A percentile compares a stretch with the other conserved stretches of the same genome.
Evolutionary conservation across 1,140 invertebrate genomes (phyloP).

Genomic region (Pseudachorutes palmiensis): DNA sequence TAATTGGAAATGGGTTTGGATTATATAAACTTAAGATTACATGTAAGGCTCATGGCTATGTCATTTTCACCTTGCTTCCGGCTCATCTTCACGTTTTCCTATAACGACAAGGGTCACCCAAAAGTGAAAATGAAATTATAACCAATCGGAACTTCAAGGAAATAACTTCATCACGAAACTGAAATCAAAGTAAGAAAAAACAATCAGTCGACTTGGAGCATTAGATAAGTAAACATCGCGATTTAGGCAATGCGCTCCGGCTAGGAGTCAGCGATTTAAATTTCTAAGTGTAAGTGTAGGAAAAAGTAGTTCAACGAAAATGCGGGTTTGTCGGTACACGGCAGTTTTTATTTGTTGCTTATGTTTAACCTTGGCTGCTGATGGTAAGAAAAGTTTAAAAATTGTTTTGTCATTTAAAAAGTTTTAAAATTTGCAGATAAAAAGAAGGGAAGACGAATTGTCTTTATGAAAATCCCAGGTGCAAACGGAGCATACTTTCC

Average conservation of each 20-base stretch:
- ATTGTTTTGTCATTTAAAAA: not conserved
- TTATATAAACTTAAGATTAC: not conserved
- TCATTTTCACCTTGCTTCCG: conserved; percentile 1
- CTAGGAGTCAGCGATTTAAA: not conserved
- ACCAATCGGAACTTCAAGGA: not conserved
- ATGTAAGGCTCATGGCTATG: not conserved
- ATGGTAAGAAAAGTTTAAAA: not conserved
- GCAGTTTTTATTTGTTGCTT: not conserved
- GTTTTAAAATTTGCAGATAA: not conserved
- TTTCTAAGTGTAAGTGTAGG: not conserved
- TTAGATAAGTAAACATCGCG: not conserved
- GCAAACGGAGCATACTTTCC: not conserved
- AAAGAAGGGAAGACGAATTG: not conserved
- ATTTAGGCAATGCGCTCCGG: not conserved
- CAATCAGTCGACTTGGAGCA: not conserved
- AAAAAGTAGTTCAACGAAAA: not conserved
- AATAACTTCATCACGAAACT: not conserved
- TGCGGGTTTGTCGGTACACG: not conserved
- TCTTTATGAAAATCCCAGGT: not conserved
- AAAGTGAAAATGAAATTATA: conserved; percentile 3
- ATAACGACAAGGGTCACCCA: not conserved
- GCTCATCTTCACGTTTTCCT: conserved; percentile 3
- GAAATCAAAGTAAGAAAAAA: not conserved
- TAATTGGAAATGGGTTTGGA: not conserved
- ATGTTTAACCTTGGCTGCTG: not conserved